Evolutionary conservation across 2,113 vertebrate species (phyloP).

Genomic region (Callocephalon fimbriatum): DNA sequence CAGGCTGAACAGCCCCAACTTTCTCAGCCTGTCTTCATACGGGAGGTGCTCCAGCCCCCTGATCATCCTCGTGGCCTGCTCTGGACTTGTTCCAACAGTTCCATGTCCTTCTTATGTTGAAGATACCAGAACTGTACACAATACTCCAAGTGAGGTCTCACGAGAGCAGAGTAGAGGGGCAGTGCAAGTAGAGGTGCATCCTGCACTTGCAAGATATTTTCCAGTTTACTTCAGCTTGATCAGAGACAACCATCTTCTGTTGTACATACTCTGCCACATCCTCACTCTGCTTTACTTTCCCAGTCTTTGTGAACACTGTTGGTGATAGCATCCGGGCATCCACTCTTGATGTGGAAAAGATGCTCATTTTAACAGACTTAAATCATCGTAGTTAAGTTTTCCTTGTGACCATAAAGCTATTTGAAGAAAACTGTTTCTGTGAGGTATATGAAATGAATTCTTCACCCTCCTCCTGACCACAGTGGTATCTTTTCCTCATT

Average conservation of each 20-base stretch:
- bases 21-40: too few relatives aligned
- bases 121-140: too few relatives aligned
- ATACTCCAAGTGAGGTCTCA: too few relatives aligned
- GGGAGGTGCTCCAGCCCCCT: too few relatives aligned
- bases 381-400: not conserved
- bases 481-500: not conserved
- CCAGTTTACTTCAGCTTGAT: not conserved
- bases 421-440: not conserved
- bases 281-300: not conserved
- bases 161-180: too few relatives aligned
- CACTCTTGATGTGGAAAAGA: not conserved
- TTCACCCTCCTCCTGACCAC: not conserved
- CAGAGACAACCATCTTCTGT: not conserved
- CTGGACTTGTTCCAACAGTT: too few relatives aligned
- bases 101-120: too few relatives aligned
- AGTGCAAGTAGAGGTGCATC: too few relatives aligned
- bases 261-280: not conserved
- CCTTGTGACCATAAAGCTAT: not conserved
- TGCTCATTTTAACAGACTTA: not conserved
- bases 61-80: too few relatives aligned
- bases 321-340: not conserved
- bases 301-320: not conserved
- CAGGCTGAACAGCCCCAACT: too few relatives aligned
- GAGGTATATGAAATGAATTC: not conserved
- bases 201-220: not conserved